Evolutionary conservation across 2,797 vertebrate species (phyloP), one percentile per base, ranked within the genome.

Genomic region (Sebastes trivittatus): DNA sequence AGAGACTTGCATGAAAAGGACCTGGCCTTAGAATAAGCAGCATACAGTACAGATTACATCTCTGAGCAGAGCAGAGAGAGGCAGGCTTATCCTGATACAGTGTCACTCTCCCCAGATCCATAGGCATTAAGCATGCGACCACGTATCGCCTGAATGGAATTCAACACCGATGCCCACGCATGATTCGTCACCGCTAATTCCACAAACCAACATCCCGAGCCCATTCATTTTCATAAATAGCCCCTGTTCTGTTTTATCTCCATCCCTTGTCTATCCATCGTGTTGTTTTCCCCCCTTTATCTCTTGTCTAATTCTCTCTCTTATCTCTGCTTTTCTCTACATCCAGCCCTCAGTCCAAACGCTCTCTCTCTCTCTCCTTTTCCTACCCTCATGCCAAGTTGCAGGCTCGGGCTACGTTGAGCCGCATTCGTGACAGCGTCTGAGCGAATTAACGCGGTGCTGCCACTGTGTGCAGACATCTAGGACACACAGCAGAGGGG

Each of bases 361-460:
- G 1, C 52, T 8, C 60, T 10, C 64, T 25, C 59, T 49, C 38
- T 46, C 46, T 49, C 46, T 52, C 46, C 23, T 18, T 66, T 61
- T 79, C 78, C 69, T 66, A 60, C 76, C 82, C 78, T 82, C 77
- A 78, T 89, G 86, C 90, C 91, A 89, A 92, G 81, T 88, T 42
- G 74, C 77, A 64, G 62, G 77, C 88, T 86, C 14, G 11, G 58
- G 81, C 82, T 82, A 59, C 79, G 64, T 87, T 83, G 88, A 92
- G 89, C 88, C 60, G 76, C 87, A 72, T 93, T 93, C 72, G 88
- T 91, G 92, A 93, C 91, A 65, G 84, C 70, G 78, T 94, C 91
- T 87, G 89, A 93, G 89, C 67, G 86, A 92, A 95, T 94, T 89
- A 92, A 85, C 75, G 84, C 87, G 81, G 75, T 38, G 72, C 87